Conservation (phyloP, 2,797 vertebrate species). For the Australoheros facetus region DNA sequence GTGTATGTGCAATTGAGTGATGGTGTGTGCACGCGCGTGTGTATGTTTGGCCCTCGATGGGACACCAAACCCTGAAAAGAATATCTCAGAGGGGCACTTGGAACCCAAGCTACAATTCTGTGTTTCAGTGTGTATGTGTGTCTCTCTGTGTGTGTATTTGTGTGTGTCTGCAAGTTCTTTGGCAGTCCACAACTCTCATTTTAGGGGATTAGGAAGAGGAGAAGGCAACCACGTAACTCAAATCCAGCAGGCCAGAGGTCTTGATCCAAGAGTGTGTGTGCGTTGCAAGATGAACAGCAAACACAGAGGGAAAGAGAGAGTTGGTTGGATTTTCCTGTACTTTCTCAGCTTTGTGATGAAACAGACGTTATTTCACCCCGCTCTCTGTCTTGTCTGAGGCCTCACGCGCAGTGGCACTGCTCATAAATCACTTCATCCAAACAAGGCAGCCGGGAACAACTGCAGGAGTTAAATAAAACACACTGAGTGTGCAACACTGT, state of each 20-base stretch:
- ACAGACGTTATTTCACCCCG: too few relatives aligned
- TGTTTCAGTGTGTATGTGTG: slow-evolving; percentile 30
- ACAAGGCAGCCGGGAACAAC: slow-evolving; percentile 36
- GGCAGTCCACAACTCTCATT: slow-evolving; percentile 71
- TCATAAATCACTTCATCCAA: slow-evolving; percentile 51
- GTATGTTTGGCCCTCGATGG: slow-evolving; percentile 37
- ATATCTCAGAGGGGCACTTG: slow-evolving; percentile 71
- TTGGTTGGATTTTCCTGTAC: slow-evolving; percentile 18
- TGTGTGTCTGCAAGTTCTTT: slow-evolving; percentile 54
- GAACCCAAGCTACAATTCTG: slow-evolving; percentile 46
- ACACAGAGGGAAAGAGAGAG: background rate
- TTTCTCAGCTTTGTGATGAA: slow-evolving; percentile 23
- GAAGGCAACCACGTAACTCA: slow-evolving; percentile 67
- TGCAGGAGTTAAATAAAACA: slow-evolving; percentile 3
- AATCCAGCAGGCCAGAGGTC: slow-evolving; percentile 60
- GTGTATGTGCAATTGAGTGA: slow-evolving; percentile 28
- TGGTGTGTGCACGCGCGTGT: slow-evolving; percentile 3
- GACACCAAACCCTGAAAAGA: slow-evolving; percentile 72
- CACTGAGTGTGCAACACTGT: background rate
- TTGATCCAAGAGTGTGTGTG: slow-evolving; percentile 11
- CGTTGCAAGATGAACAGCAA: background rate
- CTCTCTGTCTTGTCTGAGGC: background rate
- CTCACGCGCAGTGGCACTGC: slow-evolving; percentile 5
- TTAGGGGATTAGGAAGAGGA: slow-evolving; percentile 76
- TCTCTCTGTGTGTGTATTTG: background rate